Evolutionary conservation across 2,888 invertebrate genomes (phyloP).

Genomic region (Diaprepes abbreviatus): DNA sequence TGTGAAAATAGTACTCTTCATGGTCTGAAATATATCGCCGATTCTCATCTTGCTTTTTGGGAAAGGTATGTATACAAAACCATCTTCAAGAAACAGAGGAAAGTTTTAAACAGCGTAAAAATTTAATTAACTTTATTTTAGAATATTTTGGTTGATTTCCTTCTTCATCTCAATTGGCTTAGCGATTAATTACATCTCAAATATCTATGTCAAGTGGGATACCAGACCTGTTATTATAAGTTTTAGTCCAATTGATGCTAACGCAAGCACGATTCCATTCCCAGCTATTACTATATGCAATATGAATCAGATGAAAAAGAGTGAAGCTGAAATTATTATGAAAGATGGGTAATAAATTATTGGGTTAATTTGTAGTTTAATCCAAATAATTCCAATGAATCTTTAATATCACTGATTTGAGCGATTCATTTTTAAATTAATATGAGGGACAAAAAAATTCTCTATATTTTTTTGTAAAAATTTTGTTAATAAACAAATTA

Average conservation of each 20-base stretch:
- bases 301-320: constrained; percentile 82
- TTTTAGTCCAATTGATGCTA: constrained; percentile 79
- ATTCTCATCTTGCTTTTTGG: constrained; percentile 74
- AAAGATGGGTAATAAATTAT: constrained; percentile 63
- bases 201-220: constrained; percentile 81
- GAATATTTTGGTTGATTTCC: constrained; percentile 80
- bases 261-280: constrained; percentile 80
- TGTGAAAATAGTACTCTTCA: constrained; percentile 78
- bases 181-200: constrained; percentile 79
- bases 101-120: no score
- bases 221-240: constrained; percentile 83
- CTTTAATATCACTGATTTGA: no score
- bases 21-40: constrained; percentile 83
- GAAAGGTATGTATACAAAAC: constrained; percentile 79
- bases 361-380: no score
- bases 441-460: no score
- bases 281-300: constrained; percentile 89
- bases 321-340: constrained; percentile 71
- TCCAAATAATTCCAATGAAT: no score
- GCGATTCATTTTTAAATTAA: no score
- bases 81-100: no score
- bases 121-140: constrained; percentile 54
- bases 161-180: constrained; percentile 76
- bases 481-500: no score
- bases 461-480: no score